phyloP scores from a whole-genome alignment of 2,888 invertebrate genomes.

The Drosophila diplacantha region DNA sequence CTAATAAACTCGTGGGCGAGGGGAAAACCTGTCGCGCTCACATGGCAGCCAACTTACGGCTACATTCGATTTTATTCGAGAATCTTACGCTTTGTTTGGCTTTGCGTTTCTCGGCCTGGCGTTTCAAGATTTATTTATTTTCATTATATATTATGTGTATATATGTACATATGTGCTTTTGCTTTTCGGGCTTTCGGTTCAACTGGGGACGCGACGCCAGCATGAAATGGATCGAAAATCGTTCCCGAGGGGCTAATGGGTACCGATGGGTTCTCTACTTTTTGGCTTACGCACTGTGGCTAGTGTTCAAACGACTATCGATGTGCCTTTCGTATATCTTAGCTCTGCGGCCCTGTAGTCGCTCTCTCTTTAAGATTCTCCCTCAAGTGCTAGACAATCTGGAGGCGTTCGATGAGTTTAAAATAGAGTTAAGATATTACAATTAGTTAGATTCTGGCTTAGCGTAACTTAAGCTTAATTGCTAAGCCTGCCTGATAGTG shows the following conservation, averaged over 20 bases:
- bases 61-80: conserved; percentile 20
- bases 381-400: conserved; percentile 55
- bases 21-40: conserved; percentile 40
- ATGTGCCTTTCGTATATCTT: conserved; percentile 21
- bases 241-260: conserved; percentile 5
- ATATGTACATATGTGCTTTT: background rate
- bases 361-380: conserved; percentile 28
- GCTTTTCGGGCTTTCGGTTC: conserved; percentile 17
- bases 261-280: conserved; percentile 9
- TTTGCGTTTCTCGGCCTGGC: conserved; percentile 32
- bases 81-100: conserved; percentile 42
- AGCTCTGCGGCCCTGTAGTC: conserved; percentile 12
- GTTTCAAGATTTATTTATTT: conserved; percentile 42
- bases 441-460: conserved; percentile 33
- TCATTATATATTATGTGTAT: conserved; percentile 3
- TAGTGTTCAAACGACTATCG: conserved; percentile 22
- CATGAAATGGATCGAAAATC: conserved; percentile 55
- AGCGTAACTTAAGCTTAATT: conserved; percentile 33
- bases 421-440: conserved; percentile 16
- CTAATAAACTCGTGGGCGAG: conserved; percentile 10
- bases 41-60: conserved; percentile 27
- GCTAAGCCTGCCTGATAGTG: conserved; percentile 18
- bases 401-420: conserved; percentile 10
- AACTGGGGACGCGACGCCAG: conserved; percentile 22
- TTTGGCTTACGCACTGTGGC: conserved; percentile 64